Evolutionary conservation across 2,113 vertebrate species (phyloP).

Genomic region (Chauna torquata): DNA sequence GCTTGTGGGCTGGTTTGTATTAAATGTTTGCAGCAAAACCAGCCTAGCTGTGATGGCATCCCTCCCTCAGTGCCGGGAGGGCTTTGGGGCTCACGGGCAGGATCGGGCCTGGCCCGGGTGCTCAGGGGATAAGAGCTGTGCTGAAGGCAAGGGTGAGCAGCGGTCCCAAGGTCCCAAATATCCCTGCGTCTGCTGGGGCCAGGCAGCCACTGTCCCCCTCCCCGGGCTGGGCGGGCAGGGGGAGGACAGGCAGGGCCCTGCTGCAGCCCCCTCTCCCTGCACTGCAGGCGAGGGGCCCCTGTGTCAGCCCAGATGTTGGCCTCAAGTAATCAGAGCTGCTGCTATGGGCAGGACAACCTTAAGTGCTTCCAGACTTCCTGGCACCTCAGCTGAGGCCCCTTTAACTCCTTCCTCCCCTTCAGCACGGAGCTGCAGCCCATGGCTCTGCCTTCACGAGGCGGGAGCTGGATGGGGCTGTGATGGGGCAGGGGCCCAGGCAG

Average conservation of each 20-base stretch:
- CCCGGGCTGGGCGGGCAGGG: not conserved
- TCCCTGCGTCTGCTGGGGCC: not conserved
- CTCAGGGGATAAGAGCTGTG: not conserved
- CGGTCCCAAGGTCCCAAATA: not conserved
- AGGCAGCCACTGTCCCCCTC: not conserved
- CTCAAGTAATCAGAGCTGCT: constrained; percentile 49
- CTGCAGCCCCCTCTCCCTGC: not conserved
- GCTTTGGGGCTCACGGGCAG: not conserved
- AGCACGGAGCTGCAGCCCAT: not conserved
- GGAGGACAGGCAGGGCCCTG: not conserved
- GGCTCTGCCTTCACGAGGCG: not conserved
- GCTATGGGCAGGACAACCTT: constrained; percentile 20
- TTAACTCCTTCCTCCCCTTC: constrained; percentile 60
- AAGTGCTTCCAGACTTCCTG: constrained; percentile 52
- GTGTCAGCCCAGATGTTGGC: not conserved
- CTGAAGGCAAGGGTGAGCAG: not conserved
- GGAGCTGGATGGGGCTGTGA: not conserved
- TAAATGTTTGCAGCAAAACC: constrained; percentile 51
- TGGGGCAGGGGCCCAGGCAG: not conserved
- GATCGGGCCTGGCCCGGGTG: not conserved
- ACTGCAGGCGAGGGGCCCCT: not conserved
- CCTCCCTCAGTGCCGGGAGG: not conserved
- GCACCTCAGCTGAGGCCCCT: constrained; percentile 8
- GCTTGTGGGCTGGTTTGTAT: not conserved
- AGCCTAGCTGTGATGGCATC: not conserved